Conservation (phyloP, 2,888 invertebrate genomes). For the Heliconius aoede region DNA sequence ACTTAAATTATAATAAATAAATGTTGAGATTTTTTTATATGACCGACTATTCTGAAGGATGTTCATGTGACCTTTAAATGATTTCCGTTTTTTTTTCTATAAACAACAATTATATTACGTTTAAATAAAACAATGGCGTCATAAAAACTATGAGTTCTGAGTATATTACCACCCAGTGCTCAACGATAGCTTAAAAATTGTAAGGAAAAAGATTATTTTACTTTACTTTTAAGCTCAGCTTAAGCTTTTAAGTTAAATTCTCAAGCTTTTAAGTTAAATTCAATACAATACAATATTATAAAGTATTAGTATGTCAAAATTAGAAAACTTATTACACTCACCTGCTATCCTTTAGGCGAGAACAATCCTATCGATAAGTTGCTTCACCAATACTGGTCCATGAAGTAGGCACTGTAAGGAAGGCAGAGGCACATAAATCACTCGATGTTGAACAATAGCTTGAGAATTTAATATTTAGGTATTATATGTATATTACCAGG, state of each 20-base stretch:
- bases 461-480: conserved; percentile 14
- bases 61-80: neutral
- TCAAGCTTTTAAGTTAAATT: too few relatives aligned
- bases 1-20: too few relatives aligned
- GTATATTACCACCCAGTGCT: neutral
- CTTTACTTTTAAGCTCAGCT: neutral
- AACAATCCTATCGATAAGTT: conserved; percentile 31
- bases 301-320: neutral
- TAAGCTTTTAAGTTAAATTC: too few relatives aligned
- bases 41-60: neutral
- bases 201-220: neutral
- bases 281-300: neutral
- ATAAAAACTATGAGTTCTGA: neutral
- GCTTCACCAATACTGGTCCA: conserved; percentile 22
- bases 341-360: conserved; percentile 27
- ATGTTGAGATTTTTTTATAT: too few relatives aligned
- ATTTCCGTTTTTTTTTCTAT: neutral
- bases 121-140: conserved; percentile 7
- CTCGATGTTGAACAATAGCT: conserved; percentile 5
- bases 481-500: conserved; percentile 8
- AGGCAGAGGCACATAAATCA: conserved; percentile 19
- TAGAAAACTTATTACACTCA: conserved; percentile 17
- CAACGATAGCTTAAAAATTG: neutral
- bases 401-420: conserved; percentile 26
- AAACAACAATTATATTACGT: neutral